These are phyloP conservation scores for Tigriopus japonicus DNA, from an alignment of 1,140 invertebrate species.

Conservation along the genomic window DNA sequence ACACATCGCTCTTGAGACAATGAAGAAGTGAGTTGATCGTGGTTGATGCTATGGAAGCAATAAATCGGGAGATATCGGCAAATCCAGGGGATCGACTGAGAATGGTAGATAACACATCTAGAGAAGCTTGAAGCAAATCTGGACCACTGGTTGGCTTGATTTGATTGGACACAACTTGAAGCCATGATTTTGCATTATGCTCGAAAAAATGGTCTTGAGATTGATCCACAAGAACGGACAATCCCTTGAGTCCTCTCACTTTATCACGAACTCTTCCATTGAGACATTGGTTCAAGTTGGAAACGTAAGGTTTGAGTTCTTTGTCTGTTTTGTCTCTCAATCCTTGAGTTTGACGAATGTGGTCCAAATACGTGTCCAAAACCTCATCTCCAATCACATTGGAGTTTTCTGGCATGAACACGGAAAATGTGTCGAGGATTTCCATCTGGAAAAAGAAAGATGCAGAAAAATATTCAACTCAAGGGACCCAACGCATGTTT, in stretches of 20 bases:
- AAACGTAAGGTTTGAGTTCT: too few relatives aligned
- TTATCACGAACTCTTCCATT: not conserved
- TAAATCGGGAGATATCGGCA: not conserved
- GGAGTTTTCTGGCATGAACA: too few relatives aligned
- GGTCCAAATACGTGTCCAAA: too few relatives aligned
- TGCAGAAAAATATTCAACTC: too few relatives aligned
- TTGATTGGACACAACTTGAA: not conserved
- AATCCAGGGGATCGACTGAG: not conserved
- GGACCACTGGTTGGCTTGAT: not conserved
- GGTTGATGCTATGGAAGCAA: not conserved
- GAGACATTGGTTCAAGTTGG: not conserved
- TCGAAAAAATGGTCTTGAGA: not conserved
- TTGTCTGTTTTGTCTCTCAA: too few relatives aligned
- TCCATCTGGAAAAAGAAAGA: too few relatives aligned
- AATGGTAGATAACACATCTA: not conserved
- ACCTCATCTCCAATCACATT: too few relatives aligned
- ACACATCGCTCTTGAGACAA: not conserved
- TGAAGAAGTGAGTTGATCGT: not conserved
- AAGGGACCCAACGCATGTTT: too few relatives aligned
- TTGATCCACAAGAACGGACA: not conserved
- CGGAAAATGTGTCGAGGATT: too few relatives aligned
- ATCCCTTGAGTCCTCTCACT: not conserved
- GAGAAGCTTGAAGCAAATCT: not conserved
- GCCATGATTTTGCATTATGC: not conserved
- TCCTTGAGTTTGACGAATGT: too few relatives aligned